Conservation (phyloP, 2,888 invertebrate genomes). For the Sphaerophoria rueppellii region DNA sequence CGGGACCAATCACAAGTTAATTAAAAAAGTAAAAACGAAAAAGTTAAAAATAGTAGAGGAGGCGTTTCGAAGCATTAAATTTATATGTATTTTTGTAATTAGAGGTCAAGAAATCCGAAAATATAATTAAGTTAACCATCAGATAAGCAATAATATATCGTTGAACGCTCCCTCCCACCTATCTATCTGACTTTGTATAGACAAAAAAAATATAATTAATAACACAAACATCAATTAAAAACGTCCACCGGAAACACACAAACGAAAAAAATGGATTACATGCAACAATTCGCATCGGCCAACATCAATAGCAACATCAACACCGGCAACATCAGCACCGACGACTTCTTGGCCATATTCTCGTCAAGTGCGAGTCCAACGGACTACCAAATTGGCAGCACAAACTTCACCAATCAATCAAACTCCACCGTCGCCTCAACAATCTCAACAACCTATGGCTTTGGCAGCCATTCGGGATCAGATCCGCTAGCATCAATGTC, state of each 20-base stretch:
- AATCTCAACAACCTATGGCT: conserved; percentile 44
- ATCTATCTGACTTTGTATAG: conserved; percentile 46
- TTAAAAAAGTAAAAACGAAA: conserved; percentile 11
- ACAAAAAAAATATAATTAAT: background rate
- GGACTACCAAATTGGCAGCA: conserved; percentile 48
- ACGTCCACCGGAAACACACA: conserved; percentile 53
- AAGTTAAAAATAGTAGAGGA: conserved; percentile 37
- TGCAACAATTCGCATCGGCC: conserved; percentile 77
- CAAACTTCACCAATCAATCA: conserved; percentile 2
- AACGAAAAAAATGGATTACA: conserved; percentile 77
- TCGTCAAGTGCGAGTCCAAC: conserved; percentile 75
- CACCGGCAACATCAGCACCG: conserved; percentile 81
- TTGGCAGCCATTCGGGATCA: background rate
- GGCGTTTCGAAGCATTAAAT: conserved; percentile 39
- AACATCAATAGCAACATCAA: conserved; percentile 77
- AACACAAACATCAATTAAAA: conserved; percentile 53
- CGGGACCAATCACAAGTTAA: conserved; percentile 66
- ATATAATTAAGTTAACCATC: conserved; percentile 68
- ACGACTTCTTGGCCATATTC: conserved; percentile 82
- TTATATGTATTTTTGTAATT: conserved; percentile 16
- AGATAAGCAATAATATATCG: conserved; percentile 68
- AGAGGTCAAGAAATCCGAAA: conserved; percentile 39
- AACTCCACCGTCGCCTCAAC: conserved; percentile 50
- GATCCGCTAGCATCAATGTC: conserved; percentile 3
- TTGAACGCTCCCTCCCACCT: conserved; percentile 68